A percentile compares a stretch with the other conserved stretches of the same genome.
These are phyloP conservation scores for Heliconius melpomene DNA, from an alignment of 1,140 invertebrate genomes.

Conservation along the genomic window DNA sequence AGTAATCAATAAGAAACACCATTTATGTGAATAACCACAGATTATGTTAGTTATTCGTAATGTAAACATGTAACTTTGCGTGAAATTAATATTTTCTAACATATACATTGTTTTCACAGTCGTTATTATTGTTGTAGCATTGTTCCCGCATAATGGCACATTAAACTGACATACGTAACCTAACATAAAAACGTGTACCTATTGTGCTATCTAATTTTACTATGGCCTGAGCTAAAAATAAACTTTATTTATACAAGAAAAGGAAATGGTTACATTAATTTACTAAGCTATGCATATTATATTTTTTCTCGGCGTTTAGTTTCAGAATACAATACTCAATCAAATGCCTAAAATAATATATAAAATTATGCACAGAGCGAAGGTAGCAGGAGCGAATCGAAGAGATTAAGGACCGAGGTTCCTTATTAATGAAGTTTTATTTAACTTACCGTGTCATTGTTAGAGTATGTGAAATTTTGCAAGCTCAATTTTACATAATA, in stretches of 20 bases:
- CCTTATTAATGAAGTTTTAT: no score
- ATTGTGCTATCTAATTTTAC: constrained; percentile 1
- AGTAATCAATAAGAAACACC: not conserved
- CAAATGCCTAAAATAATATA: no score
- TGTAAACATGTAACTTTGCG: not conserved
- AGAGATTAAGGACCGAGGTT: no score
- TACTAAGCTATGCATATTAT: not conserved
- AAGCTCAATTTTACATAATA: no score
- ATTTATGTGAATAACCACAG: not conserved
- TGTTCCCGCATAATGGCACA: constrained; percentile 15
- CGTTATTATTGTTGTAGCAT: constrained; percentile 10
- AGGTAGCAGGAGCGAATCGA: no score
- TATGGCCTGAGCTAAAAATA: constrained; percentile 4
- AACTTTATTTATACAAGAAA: not conserved
- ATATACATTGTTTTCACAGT: constrained; percentile 6
- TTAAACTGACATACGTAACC: constrained; percentile 12
- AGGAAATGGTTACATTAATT: not conserved
- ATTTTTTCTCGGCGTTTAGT: not conserved
- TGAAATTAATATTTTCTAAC: constrained; percentile 12
- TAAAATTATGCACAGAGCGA: no score
- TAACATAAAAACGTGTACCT: constrained; percentile 8
- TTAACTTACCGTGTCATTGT: no score
- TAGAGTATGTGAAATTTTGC: no score
- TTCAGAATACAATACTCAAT: not conserved
- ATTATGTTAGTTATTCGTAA: not conserved